phyloP scores from a whole-genome alignment of 2,113 vertebrate genomes.

The Neotoma lepida region DNA sequence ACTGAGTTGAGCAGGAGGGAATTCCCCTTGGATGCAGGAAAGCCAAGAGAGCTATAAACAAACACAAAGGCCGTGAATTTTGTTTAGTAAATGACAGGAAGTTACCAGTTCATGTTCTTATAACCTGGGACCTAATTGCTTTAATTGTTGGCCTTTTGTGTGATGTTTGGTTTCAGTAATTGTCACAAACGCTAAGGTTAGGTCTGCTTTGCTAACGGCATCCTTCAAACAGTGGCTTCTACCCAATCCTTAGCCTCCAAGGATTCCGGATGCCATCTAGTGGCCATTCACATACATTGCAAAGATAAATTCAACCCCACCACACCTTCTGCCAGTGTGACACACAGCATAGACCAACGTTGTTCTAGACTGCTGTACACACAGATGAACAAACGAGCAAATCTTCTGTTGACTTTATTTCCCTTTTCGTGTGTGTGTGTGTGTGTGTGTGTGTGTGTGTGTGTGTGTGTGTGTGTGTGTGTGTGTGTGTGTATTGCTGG shows the following conservation, averaged over 20 bases:
- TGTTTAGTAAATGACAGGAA: background rate
- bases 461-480: background rate
- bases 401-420: background rate
- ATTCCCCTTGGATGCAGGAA: background rate
- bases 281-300: background rate
- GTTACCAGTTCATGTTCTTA: background rate
- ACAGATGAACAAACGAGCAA: background rate
- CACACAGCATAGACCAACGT: background rate
- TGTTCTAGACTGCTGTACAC: background rate
- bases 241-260: no score
- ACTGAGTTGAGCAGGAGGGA: background rate
- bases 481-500: background rate
- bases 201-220: background rate
- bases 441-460: background rate
- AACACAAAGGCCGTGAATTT: background rate
- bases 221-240: background rate
- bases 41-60: background rate
- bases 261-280: constrained; percentile 52
- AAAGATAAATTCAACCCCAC: background rate
- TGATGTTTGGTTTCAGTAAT: background rate
- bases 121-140: background rate
- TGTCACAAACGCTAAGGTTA: background rate
- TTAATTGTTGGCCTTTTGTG: background rate
- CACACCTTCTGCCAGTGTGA: background rate
- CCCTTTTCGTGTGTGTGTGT: background rate